Evolutionary conservation across 2,888 invertebrate genomes (phyloP).

Genomic region (Chloroclysta siterata): DNA sequence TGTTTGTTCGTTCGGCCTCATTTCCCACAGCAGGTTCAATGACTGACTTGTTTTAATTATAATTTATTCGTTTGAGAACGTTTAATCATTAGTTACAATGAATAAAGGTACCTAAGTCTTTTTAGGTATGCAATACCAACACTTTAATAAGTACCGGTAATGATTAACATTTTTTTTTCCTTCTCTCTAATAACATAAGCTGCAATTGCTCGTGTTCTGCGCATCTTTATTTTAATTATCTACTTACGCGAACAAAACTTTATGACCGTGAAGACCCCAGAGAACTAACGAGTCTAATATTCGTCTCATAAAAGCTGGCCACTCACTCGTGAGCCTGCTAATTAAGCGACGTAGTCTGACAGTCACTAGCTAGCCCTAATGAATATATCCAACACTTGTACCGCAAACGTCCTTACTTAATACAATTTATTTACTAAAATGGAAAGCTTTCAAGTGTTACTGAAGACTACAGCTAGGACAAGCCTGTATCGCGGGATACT

Average conservation of each 20-base stretch:
- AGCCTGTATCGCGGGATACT: no score
- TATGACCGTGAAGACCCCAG: constrained; percentile 43
- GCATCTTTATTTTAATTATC: background rate
- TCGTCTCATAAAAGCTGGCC: constrained; percentile 51
- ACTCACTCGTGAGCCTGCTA: constrained; percentile 50
- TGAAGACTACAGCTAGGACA: no score
- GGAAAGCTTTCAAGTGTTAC: no score
- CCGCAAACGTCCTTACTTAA: constrained; percentile 10
- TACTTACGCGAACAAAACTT: constrained; percentile 20
- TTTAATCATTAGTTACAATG: background rate
- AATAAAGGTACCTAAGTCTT: no score
- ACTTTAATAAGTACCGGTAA: no score
- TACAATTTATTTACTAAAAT: background rate
- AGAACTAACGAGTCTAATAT: constrained; percentile 52
- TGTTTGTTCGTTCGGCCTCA: constrained; percentile 11
- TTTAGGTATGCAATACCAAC: no score
- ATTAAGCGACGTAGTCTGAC: constrained; percentile 43
- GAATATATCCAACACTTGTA: constrained; percentile 26
- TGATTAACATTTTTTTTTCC: no score
- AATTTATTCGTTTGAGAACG: background rate
- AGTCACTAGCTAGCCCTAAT: constrained; percentile 27
- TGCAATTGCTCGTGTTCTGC: background rate
- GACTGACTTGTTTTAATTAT: constrained; percentile 8
- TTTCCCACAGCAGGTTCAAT: constrained; percentile 9
- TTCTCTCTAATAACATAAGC: no score